Conservation (phyloP, 2,797 vertebrate genomes). For the Phaenicophaeus curvirostris region DNA sequence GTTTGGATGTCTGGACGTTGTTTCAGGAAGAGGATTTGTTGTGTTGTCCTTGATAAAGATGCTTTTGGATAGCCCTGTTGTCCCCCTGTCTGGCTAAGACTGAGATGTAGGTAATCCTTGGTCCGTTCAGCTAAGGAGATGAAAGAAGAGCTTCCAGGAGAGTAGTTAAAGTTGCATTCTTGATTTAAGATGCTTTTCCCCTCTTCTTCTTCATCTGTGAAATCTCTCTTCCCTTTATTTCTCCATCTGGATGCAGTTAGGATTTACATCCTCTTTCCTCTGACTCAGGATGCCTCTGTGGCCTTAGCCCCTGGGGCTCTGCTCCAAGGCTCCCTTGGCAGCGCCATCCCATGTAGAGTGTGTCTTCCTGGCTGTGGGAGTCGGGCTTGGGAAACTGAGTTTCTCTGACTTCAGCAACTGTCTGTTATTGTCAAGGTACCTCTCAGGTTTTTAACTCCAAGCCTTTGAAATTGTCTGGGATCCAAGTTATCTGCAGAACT, state of each 20-base stretch:
- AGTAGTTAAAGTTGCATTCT: background rate
- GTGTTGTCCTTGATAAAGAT: background rate
- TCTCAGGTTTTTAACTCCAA: background rate
- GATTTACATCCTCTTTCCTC: background rate
- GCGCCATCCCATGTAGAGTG: fast-evolving
- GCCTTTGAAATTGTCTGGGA: background rate
- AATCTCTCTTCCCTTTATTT: background rate
- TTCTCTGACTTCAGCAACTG: background rate
- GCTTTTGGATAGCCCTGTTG: background rate
- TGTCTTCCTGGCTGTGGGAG: background rate
- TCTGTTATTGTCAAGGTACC: background rate
- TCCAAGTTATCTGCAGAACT: background rate
- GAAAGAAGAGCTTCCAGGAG: background rate
- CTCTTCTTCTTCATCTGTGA: background rate
- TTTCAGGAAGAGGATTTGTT: background rate
- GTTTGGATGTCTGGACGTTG: background rate
- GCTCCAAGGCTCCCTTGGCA: background rate
- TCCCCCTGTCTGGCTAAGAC: background rate
- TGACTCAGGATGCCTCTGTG: background rate
- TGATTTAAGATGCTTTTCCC: background rate
- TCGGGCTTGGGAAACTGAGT: background rate
- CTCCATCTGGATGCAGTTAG: conserved; percentile 15
- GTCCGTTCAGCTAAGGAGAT: background rate
- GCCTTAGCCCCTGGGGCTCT: background rate
- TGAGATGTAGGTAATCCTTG: background rate